A percentile compares a stretch with the other conserved stretches of the same genome.
Conservation (phyloP, 2,113 vertebrate genomes). For the Girardinichthys multiradiatus region DNA sequence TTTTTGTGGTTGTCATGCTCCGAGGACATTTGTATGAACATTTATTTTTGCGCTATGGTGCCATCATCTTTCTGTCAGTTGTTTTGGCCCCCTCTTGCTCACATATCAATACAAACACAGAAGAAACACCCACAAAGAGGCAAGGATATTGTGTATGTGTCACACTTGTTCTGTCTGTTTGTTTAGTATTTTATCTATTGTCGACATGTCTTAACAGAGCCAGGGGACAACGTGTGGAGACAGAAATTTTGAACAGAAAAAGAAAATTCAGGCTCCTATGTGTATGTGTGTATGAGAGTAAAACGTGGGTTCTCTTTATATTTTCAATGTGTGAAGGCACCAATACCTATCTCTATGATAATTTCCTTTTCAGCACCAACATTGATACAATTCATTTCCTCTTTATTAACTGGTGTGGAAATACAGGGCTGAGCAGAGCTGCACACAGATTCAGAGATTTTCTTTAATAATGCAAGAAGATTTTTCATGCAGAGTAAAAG, state of each 20-base stretch:
- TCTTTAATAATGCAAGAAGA: neutral
- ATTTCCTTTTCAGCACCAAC: constrained; percentile 70
- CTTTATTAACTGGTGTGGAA: constrained; percentile 75
- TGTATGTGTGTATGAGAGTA: constrained; percentile 17
- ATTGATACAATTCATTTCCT: constrained; percentile 76
- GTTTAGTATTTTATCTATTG: constrained; percentile 62
- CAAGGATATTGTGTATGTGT: constrained; percentile 43
- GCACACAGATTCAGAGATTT: constrained; percentile 34
- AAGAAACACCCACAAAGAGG: constrained; percentile 44
- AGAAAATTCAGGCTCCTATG: constrained; percentile 35
- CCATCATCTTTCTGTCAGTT: constrained; percentile 47
- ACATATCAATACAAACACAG: constrained; percentile 23
- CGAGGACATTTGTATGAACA: constrained; percentile 43
- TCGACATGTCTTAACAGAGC: constrained; percentile 59
- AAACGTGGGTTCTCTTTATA: constrained; percentile 27
- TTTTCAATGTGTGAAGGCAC: constrained; percentile 65
- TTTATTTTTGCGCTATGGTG: constrained; percentile 37
- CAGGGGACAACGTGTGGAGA: constrained; percentile 47
- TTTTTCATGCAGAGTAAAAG: constrained; percentile 16
- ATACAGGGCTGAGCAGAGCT: constrained; percentile 59
- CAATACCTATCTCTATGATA: constrained; percentile 79
- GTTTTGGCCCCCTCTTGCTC: constrained; percentile 34
- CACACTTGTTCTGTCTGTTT: constrained; percentile 53
- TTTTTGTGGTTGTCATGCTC: constrained; percentile 56
- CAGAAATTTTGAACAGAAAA: constrained; percentile 38